Evolutionary conservation across 2,113 vertebrate genomes (phyloP).

Genomic region (Colistium nudipinnis): DNA sequence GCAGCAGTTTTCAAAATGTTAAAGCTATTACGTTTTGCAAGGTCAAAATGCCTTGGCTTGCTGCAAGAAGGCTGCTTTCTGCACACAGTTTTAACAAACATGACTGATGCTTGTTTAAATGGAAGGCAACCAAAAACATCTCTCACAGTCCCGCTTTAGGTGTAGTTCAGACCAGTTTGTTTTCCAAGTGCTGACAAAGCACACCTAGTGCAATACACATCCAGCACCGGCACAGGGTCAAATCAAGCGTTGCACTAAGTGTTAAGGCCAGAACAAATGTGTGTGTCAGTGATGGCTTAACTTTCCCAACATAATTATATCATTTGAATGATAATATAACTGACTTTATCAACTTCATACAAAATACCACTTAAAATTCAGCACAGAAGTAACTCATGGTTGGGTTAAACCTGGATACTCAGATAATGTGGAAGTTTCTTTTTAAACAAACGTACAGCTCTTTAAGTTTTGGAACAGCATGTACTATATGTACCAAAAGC

Average conservation of each 20-base stretch:
- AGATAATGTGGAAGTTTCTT: background rate
- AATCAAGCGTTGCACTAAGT: slow-evolving; percentile 22
- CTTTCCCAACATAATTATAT: slow-evolving; percentile 12
- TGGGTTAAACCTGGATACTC: background rate
- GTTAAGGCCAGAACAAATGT: slow-evolving; percentile 6
- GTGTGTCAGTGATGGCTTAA: slow-evolving; percentile 17
- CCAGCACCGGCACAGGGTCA: slow-evolving; percentile 44
- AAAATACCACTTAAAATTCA: background rate
- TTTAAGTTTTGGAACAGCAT: background rate
- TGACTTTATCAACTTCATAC: background rate
- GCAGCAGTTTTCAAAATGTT: background rate
- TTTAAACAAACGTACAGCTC: background rate
- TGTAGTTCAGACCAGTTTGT: slow-evolving; percentile 44
- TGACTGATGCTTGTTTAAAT: slow-evolving; percentile 64
- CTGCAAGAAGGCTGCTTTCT: slow-evolving; percentile 46
- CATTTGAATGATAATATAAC: slow-evolving; percentile 10
- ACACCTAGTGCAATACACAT: slow-evolving; percentile 38
- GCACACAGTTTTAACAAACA: slow-evolving; percentile 57
- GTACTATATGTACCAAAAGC: background rate
- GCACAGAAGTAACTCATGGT: background rate
- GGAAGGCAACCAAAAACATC: slow-evolving; percentile 65
- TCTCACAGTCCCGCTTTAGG: slow-evolving; percentile 45
- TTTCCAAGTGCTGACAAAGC: slow-evolving; percentile 69
- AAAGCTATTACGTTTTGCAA: slow-evolving; percentile 18
- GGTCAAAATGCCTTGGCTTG: slow-evolving; percentile 21